Evolutionary conservation across 2,888 invertebrate species (phyloP), one percentile per base, ranked within the genome.

Genomic region (Capitulum mitella): DNA sequence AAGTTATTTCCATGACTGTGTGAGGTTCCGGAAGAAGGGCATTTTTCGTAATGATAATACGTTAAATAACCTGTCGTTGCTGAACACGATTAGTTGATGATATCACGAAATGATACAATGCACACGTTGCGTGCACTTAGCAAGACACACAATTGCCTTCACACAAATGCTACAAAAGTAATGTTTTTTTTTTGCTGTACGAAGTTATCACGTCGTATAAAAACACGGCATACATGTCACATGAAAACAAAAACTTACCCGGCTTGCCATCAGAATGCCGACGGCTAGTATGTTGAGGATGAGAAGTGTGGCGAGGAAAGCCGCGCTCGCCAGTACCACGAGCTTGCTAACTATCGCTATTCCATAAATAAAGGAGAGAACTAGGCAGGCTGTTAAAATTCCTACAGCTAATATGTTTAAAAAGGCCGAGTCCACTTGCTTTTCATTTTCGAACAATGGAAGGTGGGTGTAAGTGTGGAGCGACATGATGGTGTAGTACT

Each of bases 361-460:
- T n/a, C 58, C 58, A 19, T 58, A 58, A 8, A 58, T n/a, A 14
- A 58, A n/a, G 0, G 29, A 29, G 2, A 58, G 1, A n/a, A n/a
- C 58, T 29, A 58, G n/a, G 8, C n/a, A 8, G 8, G 14, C n/a
- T n/a, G 58, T 58, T 19, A 58, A 19, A n/a, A 58, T n/a, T n/a
- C 58, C 58, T 8, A 58, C 58, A 5, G 29, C n/a, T 10, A 58
- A 1, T 8, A 58, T n/a, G 29, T 58, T 58, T 8, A 58, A 0
- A 29, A 58, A n/a, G 58, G 58, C 58, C n/a, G 58, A 58, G 58
- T 58, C 29, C n/a, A 58, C 58, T 29, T 58, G 58, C 58, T 58
- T 58, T 29, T 58, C 58, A 29, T 1, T 29, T 29, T 58, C 58
- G 58, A 58, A 58, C 58, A 58, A 6, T 8, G 58, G n/a, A 1